These are phyloP conservation scores for Varanus komodoensis DNA, from an alignment of 2,113 vertebrate genomes.

Conservation along the genomic window DNA sequence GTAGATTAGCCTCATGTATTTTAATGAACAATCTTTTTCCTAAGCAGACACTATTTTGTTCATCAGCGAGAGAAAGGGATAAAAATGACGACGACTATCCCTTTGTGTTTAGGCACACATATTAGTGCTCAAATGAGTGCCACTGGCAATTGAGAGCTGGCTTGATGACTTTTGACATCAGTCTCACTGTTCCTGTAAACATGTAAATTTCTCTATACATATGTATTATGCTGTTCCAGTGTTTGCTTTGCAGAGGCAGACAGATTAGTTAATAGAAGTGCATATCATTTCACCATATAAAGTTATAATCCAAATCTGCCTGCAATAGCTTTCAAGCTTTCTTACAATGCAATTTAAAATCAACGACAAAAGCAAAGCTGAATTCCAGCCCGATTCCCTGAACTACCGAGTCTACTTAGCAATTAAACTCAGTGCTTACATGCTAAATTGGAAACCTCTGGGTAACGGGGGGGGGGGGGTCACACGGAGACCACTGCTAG, in stretches of 20 bases:
- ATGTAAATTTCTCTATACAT: slow-evolving; percentile 52
- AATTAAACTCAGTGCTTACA: slow-evolving; percentile 12
- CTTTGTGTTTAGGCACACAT: slow-evolving; percentile 50
- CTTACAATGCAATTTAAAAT: slow-evolving; percentile 19
- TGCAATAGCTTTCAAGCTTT: slow-evolving; percentile 36
- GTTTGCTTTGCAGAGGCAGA: slow-evolving; percentile 20
- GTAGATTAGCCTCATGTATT: slow-evolving; percentile 42
- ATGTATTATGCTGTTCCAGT: slow-evolving; percentile 42
- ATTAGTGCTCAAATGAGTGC: slow-evolving; percentile 56
- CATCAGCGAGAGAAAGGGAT: slow-evolving; percentile 37
- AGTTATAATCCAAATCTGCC: slow-evolving; percentile 31
- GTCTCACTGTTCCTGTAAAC: slow-evolving; percentile 60
- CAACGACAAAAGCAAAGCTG: neutral
- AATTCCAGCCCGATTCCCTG: neutral
- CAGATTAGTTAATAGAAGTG: slow-evolving; percentile 56
- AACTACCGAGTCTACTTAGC: neutral
- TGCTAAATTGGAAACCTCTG: neutral
- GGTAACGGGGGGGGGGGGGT: slow-evolving; percentile 7
- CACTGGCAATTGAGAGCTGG: slow-evolving; percentile 53
- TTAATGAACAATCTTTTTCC: slow-evolving; percentile 38
- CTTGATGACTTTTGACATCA: slow-evolving; percentile 59
- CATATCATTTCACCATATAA: slow-evolving; percentile 47
- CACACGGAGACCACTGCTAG: neutral
- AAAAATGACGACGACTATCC: slow-evolving; percentile 16
- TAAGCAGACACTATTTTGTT: slow-evolving; percentile 24